Percentiles rank a stretch among this genome's conserved stretches.
Evolutionary conservation across 2,797 vertebrate genomes (phyloP).

Genomic region (Otolemur crassicaudatus): DNA sequence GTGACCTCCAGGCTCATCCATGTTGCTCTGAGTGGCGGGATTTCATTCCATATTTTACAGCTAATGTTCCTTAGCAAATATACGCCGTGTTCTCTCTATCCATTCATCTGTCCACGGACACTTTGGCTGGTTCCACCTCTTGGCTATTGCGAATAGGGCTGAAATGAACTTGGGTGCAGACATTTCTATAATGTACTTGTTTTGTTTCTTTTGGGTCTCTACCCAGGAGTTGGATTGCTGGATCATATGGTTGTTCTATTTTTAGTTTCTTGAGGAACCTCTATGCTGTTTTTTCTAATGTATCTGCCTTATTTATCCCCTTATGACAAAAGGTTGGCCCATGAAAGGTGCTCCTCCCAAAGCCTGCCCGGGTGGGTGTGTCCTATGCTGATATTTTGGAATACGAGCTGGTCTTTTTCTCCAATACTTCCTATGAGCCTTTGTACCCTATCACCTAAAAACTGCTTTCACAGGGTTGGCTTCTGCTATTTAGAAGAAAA

Average conservation of each 20-base stretch:
- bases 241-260: neutral
- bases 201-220: too few species aligned
- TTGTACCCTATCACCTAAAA: neutral
- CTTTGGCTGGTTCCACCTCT: neutral
- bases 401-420: neutral
- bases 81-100: neutral
- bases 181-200: too few species aligned
- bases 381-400: neutral
- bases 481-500: neutral
- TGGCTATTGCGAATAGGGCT: neutral
- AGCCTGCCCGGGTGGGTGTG: rapidly evolving
- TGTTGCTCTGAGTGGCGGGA: neutral
- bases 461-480: neutral
- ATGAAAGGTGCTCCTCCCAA: neutral
- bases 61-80: neutral
- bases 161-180: neutral
- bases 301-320: neutral
- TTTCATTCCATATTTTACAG: neutral
- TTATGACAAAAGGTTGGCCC: neutral
- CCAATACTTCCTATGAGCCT: neutral
- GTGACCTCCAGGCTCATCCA: neutral
- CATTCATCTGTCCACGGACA: neutral
- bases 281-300: neutral
- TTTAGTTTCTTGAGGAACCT: neutral
- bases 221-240: neutral